phyloP scores from a whole-genome alignment of 2,888 invertebrate genomes.

The Drosophila incognita region DNA sequence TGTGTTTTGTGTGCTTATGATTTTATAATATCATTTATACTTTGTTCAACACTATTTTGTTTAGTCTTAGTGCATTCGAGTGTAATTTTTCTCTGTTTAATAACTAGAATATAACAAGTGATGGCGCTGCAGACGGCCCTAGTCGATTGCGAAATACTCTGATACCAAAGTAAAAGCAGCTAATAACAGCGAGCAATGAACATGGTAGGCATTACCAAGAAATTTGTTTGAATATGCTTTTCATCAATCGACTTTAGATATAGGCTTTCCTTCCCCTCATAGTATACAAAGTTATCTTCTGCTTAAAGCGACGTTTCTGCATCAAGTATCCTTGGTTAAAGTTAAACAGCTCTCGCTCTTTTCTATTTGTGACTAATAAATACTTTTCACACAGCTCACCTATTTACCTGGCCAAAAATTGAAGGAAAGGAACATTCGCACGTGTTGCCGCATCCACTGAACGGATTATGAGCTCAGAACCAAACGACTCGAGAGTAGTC shows the following conservation, averaged over 20 bases:
- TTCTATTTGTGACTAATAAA: slow-evolving; percentile 46
- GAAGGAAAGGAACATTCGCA: slow-evolving; percentile 46
- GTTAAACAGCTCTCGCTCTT: slow-evolving; percentile 28
- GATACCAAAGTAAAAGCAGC: too few relatives aligned
- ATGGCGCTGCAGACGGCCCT: too few relatives aligned
- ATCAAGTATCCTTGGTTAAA: slow-evolving; percentile 4
- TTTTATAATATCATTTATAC: not conserved
- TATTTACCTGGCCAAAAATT: slow-evolving; percentile 44
- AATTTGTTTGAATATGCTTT: not conserved
- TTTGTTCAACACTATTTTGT: not conserved
- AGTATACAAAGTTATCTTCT: not conserved
- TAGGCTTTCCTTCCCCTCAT: too few relatives aligned
- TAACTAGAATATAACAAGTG: not conserved
- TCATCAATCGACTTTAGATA: not conserved
- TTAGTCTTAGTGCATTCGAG: not conserved
- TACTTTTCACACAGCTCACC: slow-evolving; percentile 39
- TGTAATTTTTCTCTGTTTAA: not conserved
- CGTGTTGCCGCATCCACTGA: slow-evolving; percentile 67
- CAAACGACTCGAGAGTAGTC: slow-evolving; percentile 14
- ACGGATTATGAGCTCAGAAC: slow-evolving; percentile 64
- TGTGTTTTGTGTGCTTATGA: not conserved
- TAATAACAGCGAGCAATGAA: not conserved
- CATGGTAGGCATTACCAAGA: not conserved
- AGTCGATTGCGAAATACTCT: not conserved
- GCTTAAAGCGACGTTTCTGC: not conserved